Evolutionary conservation across 2,113 vertebrate genomes (phyloP).

Genomic region (Loxodonta africana): DNA sequence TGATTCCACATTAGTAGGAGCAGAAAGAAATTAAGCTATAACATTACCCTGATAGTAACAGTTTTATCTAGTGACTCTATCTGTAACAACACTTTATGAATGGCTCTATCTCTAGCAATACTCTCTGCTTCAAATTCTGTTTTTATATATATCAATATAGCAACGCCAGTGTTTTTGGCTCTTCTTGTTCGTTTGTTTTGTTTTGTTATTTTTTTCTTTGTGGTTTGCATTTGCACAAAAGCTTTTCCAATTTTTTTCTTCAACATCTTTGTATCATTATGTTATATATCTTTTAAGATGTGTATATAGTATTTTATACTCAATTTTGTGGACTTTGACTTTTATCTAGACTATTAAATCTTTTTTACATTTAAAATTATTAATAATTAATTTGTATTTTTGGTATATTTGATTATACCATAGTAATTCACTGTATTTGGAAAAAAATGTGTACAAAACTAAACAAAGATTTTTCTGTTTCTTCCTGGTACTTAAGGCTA

Average conservation of each 20-base stretch:
- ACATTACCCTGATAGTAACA: not conserved
- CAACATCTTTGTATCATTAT: not conserved
- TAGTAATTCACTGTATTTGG: not conserved
- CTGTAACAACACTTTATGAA: too few relatives aligned
- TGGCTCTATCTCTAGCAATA: not conserved
- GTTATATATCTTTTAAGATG: not conserved
- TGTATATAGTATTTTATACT: not conserved
- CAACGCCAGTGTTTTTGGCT: not conserved
- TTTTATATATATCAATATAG: not conserved
- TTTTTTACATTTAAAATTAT: not conserved
- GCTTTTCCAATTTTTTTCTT: not conserved
- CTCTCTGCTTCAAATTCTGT: not conserved
- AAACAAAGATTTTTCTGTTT: not conserved
- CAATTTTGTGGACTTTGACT: not conserved
- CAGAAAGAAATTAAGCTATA: too few relatives aligned
- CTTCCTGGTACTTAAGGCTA: not conserved
- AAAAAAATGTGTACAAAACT: not conserved
- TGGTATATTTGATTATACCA: not conserved
- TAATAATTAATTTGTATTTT: not conserved
- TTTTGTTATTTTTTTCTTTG: not conserved
- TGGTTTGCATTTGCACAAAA: not conserved
- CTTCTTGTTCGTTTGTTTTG: too few relatives aligned
- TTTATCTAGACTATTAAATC: not conserved
- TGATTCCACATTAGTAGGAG: too few relatives aligned
- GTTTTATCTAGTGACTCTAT: not conserved